Conservation (phyloP, 2,113 vertebrate genomes). For the Astur gentilis region DNA sequence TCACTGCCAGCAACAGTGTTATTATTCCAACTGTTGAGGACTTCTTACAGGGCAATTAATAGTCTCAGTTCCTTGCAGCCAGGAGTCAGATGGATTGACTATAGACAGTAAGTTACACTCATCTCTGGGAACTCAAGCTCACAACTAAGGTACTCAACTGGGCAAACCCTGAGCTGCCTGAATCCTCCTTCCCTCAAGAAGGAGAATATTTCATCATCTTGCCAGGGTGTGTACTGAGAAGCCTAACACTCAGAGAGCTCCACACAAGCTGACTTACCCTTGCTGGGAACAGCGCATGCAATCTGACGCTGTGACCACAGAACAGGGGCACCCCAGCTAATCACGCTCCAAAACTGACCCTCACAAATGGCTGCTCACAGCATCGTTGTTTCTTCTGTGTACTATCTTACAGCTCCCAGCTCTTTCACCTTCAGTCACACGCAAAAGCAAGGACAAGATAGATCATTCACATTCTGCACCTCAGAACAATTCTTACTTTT, state of each 20-base stretch:
- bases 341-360: background rate
- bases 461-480: background rate
- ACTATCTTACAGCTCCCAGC: background rate
- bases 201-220: background rate
- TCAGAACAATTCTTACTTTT: conserved; percentile 28
- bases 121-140: background rate
- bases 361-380: background rate
- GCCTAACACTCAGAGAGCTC: background rate
- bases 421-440: background rate
- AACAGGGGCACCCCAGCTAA: background rate
- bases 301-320: background rate
- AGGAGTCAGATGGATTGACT: background rate
- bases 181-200: background rate
- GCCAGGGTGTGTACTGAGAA: background rate
- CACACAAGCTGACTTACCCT: background rate
- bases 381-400: background rate
- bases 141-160: background rate
- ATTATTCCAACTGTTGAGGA: background rate
- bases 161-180: background rate
- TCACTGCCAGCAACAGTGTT: background rate
- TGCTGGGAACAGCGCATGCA: background rate
- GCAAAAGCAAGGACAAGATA: conserved; percentile 10
- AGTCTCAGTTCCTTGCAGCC: background rate
- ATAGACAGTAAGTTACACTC: background rate
- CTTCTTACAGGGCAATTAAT: background rate